Evolutionary conservation across 2,113 vertebrate genomes (phyloP), one percentile per base, ranked within the genome.

Genomic region (Syngnathus typhle): DNA sequence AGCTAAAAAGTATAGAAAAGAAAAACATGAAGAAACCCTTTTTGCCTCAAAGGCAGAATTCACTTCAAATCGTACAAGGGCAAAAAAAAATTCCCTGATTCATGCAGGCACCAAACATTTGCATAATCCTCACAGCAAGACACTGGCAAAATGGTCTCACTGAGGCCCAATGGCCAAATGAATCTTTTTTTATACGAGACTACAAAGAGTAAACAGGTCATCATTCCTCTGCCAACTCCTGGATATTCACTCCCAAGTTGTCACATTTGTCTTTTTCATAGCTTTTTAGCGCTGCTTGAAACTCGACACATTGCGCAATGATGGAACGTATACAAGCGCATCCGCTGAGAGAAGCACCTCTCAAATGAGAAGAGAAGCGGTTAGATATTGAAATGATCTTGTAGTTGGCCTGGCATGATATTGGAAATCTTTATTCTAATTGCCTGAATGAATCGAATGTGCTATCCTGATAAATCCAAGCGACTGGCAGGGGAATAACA

Each of bases 371-470:
- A 52, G 68, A 65, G 73, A 82, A 74, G 78, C 27, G 61, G 73
- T 70, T 65, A 73, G 73, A 88, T 90, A 87, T 88, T 82, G 71
- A 84, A 82, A 88, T 86, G 81, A 88, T 85, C 77, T 83, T 84
- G 82, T 82, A 83, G 83, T 83, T 86, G 39, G 81, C 80, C 79
- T 65, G 71, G 71, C 61, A 67, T 67, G 32, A 81, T 84, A 84
- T 87, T 89, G 81, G 71, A 87, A 89, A 87, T 81, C 80, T 79
- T 83, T 87, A 84, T 84, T 85, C 85, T 89, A 88, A 91, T 88
- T 89, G 88, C 87, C 73, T 78, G 81, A 82, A 86, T 85, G 77
- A 88, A 87, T 84, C 76, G 82, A 88, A 87, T 79, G 74, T 70
- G 71, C 82, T 71, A 70, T 82, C 68, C 72, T 79, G 77, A 89